Percentiles rank a stretch among this genome's conserved stretches.
These are phyloP conservation scores for Drosophila mimica DNA, from an alignment of 2,888 invertebrate genomes.

Conservation along the genomic window DNA sequence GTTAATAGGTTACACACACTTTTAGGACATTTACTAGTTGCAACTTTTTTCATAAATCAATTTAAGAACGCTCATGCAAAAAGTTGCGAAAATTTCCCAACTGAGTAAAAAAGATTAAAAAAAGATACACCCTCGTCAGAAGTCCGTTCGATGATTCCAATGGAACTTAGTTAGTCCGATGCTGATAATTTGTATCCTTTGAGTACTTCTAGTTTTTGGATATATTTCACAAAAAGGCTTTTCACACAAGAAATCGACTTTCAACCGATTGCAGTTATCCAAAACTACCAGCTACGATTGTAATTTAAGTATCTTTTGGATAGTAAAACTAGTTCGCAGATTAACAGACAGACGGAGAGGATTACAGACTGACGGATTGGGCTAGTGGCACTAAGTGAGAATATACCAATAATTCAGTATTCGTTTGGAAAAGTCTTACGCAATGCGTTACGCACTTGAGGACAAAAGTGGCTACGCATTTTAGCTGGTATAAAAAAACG, in stretches of 20 bases:
- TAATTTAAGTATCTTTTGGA: neutral
- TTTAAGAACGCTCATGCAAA: slow-evolving; percentile 41
- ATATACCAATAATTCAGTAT: neutral
- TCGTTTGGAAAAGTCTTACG: neutral
- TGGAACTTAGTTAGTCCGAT: neutral
- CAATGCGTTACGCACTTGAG: neutral
- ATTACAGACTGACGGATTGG: neutral
- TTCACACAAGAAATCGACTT: neutral
- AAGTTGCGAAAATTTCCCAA: slow-evolving; percentile 23
- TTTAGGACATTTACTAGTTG: slow-evolving; percentile 76
- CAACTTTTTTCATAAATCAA: slow-evolving; percentile 76
- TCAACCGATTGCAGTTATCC: neutral
- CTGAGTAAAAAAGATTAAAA: neutral
- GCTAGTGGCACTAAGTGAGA: too few species aligned
- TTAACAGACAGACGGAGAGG: neutral
- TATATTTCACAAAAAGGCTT: neutral
- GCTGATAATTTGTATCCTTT: neutral
- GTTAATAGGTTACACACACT: slow-evolving; percentile 26
- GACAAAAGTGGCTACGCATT: neutral
- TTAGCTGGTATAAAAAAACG: neutral
- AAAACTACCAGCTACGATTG: neutral
- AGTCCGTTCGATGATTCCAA: neutral
- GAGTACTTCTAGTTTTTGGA: neutral
- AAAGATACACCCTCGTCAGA: neutral
- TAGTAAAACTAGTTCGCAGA: neutral